Conservation (phyloP, 2,113 vertebrate genomes). For the Hippoglossus stenolepis region DNA sequence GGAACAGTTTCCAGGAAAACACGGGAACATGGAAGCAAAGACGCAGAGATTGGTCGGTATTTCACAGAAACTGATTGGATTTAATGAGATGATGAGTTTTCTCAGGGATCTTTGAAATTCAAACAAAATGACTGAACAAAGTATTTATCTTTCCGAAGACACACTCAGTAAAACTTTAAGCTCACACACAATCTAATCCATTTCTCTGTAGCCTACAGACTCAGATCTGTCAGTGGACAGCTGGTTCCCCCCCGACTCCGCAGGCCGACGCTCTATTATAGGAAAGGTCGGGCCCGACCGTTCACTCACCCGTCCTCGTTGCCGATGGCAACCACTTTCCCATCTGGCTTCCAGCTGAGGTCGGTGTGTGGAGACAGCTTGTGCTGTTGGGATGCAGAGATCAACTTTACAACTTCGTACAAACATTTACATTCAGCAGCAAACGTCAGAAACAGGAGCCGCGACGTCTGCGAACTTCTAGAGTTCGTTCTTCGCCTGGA, state of each 20-base stretch:
- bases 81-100: too few relatives aligned
- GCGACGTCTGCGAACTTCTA: too few relatives aligned
- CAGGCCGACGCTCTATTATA: not conserved
- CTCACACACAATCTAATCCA: too few relatives aligned
- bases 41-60: too few relatives aligned
- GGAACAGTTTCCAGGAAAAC: not conserved
- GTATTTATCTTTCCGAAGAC: too few relatives aligned
- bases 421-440: constrained; percentile 15
- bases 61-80: too few relatives aligned
- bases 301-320: constrained; percentile 96
- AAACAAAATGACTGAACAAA: too few relatives aligned
- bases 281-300: not conserved
- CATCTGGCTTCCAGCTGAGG: constrained; percentile 95
- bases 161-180: too few relatives aligned
- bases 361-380: constrained; percentile 94
- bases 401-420: constrained; percentile 23
- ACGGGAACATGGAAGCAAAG: not conserved
- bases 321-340: constrained; percentile 91
- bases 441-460: not conserved
- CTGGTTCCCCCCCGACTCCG: constrained; percentile 14
- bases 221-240: constrained; percentile 11
- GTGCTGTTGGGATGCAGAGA: constrained; percentile 84
- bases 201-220: too few relatives aligned
- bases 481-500: too few relatives aligned
- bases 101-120: too few relatives aligned